Conservation (phyloP, 1,140 invertebrate genomes). For the Telenomus remus region DNA sequence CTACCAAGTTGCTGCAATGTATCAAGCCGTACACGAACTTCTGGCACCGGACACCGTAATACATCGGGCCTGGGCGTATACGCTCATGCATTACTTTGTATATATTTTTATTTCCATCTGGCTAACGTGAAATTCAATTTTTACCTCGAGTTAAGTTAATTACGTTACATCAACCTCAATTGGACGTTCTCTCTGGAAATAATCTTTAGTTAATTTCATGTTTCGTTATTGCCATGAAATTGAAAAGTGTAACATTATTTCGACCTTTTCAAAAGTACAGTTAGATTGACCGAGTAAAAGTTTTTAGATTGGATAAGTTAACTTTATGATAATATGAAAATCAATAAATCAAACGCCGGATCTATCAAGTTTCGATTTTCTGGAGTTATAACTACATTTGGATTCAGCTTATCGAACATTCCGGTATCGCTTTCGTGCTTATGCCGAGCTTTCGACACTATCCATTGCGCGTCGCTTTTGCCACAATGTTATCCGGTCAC, state of each 20-base stretch:
- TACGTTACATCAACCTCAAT: slow-evolving; percentile 22
- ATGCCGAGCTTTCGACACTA: slow-evolving; percentile 61
- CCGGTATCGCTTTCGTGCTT: slow-evolving; percentile 56
- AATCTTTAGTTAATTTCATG: background rate
- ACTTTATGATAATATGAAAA: slow-evolving; percentile 4
- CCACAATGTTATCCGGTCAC: slow-evolving; percentile 61
- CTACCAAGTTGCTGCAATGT: slow-evolving; percentile 66
- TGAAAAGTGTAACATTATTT: too few species aligned
- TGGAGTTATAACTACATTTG: slow-evolving; percentile 53
- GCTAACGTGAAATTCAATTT: slow-evolving; percentile 38
- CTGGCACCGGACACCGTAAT: slow-evolving; percentile 60
- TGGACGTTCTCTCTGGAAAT: slow-evolving; percentile 13
- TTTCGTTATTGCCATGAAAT: too few species aligned
- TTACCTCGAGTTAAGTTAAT: slow-evolving; percentile 36
- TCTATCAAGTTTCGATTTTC: slow-evolving; percentile 58
- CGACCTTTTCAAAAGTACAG: too few species aligned
- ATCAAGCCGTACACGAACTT: slow-evolving; percentile 68
- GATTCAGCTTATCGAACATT: slow-evolving; percentile 58
- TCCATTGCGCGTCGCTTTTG: slow-evolving; percentile 50
- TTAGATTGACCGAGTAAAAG: background rate
- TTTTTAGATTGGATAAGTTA: background rate
- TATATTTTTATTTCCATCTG: slow-evolving; percentile 41
- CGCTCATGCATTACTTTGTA: slow-evolving; percentile 31
- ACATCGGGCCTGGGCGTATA: slow-evolving; percentile 43
- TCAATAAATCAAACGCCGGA: slow-evolving; percentile 55